Evolutionary conservation across 2,113 vertebrate genomes (phyloP).

Genomic region (Glaucidium brasilianum): DNA sequence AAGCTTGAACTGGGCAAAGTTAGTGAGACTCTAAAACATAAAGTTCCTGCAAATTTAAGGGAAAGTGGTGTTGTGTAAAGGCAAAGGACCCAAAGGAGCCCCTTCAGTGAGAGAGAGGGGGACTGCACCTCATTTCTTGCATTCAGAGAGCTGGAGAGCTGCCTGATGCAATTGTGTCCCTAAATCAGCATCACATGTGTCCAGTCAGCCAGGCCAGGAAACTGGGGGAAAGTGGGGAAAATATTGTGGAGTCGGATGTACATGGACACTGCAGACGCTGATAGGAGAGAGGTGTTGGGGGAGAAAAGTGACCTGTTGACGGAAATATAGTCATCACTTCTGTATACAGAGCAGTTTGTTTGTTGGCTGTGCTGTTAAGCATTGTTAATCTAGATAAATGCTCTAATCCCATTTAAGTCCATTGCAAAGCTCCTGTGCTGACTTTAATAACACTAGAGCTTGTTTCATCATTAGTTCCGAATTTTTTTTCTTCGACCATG

Average conservation of each 20-base stretch:
- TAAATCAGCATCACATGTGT: fast-evolving
- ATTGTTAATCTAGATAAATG: slow-evolving; percentile 11
- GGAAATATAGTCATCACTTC: not conserved
- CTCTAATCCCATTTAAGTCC: slow-evolving; percentile 1
- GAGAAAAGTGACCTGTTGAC: not conserved
- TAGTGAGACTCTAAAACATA: not conserved
- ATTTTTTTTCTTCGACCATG: not conserved
- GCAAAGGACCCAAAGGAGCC: not conserved
- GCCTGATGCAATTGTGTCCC: not conserved
- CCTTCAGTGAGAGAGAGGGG: not conserved
- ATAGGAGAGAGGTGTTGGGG: not conserved
- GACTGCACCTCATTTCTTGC: fast-evolving
- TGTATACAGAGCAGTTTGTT: not conserved
- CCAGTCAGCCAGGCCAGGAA: not conserved
- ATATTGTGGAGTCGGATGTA: not conserved
- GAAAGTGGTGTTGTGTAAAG: not conserved
- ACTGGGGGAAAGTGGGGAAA: not conserved
- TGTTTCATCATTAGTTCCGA: not conserved
- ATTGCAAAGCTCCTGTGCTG: not conserved
- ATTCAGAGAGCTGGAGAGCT: not conserved
- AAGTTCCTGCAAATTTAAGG: not conserved
- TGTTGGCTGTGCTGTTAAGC: not conserved
- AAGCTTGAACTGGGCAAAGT: not conserved
- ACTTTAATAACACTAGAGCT: not conserved
- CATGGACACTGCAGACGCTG: not conserved